Percentiles rank a stretch among this genome's conserved stretches.
Conservation (phyloP, 2,113 vertebrate genomes). For the Felis chaus region DNA sequence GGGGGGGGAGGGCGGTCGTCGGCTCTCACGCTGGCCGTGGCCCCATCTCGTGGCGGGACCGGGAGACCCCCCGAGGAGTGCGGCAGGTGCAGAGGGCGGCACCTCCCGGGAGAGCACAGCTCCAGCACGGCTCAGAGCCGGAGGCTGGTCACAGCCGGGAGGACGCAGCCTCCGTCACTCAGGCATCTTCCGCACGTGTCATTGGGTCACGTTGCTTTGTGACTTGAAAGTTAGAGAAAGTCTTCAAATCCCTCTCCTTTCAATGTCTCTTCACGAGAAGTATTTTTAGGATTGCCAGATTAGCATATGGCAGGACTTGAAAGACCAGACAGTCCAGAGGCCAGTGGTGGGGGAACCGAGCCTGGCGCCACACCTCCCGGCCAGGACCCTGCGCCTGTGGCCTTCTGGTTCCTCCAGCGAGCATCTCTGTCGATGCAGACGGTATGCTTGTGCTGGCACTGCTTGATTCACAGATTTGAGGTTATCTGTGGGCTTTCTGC, state of each 20-base stretch:
- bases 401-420: background rate
- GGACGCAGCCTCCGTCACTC: background rate
- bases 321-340: background rate
- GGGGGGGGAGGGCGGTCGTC: background rate
- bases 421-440: background rate
- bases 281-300: background rate
- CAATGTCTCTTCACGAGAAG: background rate
- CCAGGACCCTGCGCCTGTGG: background rate
- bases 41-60: background rate
- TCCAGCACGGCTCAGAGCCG: rapidly evolving
- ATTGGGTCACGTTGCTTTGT: background rate
- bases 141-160: background rate
- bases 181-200: background rate
- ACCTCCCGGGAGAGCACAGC: background rate
- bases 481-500: background rate
- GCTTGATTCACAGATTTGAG: background rate
- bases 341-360: rapidly evolving
- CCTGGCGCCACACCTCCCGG: background rate
- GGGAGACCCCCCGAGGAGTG: rapidly evolving
- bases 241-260: background rate
- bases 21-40: background rate
- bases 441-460: rapidly evolving
- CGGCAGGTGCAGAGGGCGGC: background rate
- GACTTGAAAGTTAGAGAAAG: background rate
- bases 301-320: background rate